These are phyloP conservation scores for Helogale parvula DNA, from an alignment of 2,113 vertebrate genomes.

Conservation along the genomic window DNA sequence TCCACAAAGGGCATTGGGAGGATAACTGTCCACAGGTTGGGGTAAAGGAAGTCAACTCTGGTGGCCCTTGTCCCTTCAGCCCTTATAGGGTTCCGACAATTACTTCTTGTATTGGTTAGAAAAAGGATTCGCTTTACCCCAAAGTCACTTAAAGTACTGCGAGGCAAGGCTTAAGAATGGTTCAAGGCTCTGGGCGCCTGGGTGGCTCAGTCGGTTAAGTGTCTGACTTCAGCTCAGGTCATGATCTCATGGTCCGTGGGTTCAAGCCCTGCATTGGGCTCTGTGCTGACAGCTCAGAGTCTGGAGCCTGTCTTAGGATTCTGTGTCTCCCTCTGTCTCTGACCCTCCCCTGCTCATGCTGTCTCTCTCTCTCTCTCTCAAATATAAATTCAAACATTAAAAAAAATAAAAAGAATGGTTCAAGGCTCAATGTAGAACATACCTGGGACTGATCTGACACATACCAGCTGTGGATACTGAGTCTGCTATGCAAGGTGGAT, in stretches of 20 bases:
- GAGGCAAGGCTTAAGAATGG: conserved; percentile 25
- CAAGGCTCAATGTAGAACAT: not conserved
- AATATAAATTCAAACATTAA: not conserved
- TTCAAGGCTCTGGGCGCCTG: not conserved
- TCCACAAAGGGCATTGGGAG: not conserved
- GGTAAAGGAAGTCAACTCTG: not conserved
- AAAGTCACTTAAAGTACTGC: not conserved
- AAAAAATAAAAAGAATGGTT: not conserved
- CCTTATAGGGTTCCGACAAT: not conserved
- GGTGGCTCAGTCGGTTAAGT: too few relatives aligned
- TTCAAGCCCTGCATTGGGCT: too few relatives aligned
- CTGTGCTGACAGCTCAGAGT: too few relatives aligned
- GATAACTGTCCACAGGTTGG: not conserved
- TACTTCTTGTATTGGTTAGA: not conserved
- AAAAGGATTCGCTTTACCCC: not conserved
- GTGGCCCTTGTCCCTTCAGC: not conserved
- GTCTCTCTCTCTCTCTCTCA: too few relatives aligned
- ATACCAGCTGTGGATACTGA: not conserved
- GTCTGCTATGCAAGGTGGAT: not conserved
- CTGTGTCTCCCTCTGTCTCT: too few relatives aligned
- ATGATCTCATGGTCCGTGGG: too few relatives aligned
- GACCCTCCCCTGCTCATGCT: too few relatives aligned
- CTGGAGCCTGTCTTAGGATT: too few relatives aligned
- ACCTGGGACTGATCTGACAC: not conserved
- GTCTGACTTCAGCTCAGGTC: too few relatives aligned